phyloP scores from a whole-genome alignment of 2,797 vertebrate genomes.

The Columba guinea region DNA sequence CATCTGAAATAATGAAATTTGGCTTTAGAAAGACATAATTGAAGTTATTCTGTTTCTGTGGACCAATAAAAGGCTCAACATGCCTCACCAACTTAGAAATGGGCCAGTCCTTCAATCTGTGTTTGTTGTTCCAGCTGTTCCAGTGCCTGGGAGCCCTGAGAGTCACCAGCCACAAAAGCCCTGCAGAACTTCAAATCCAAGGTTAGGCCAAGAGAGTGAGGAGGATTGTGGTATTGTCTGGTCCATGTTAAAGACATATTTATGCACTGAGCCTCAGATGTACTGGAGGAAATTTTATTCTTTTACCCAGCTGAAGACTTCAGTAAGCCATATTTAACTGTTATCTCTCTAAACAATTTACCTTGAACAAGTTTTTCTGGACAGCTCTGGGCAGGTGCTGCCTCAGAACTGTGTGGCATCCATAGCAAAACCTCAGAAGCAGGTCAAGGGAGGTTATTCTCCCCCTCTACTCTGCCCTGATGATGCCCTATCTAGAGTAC shows the following conservation, averaged over 20 bases:
- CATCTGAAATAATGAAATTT: not conserved
- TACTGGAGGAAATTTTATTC: not conserved
- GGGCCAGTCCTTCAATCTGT: not conserved
- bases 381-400: not conserved
- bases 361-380: not conserved
- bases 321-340: not conserved
- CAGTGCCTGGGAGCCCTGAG: not conserved
- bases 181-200: not conserved
- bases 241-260: accelerated
- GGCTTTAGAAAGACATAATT: not conserved
- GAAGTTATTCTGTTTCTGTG: not conserved
- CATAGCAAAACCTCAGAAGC: not conserved
- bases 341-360: not conserved
- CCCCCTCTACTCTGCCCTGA: too few species aligned
- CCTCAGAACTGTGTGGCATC: not conserved
- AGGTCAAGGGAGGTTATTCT: too few species aligned
- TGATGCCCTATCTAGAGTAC: too few species aligned
- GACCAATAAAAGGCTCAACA: not conserved
- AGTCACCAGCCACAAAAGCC: not conserved
- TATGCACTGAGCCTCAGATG: not conserved
- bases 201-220: not conserved
- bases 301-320: not conserved
- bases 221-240: not conserved
- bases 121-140: not conserved
- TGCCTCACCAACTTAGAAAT: not conserved